A percentile compares a stretch with the other conserved stretches of the same genome.
Conservation (phyloP, 1,140 invertebrate species). For the Scaptomyza pallida region DNA sequence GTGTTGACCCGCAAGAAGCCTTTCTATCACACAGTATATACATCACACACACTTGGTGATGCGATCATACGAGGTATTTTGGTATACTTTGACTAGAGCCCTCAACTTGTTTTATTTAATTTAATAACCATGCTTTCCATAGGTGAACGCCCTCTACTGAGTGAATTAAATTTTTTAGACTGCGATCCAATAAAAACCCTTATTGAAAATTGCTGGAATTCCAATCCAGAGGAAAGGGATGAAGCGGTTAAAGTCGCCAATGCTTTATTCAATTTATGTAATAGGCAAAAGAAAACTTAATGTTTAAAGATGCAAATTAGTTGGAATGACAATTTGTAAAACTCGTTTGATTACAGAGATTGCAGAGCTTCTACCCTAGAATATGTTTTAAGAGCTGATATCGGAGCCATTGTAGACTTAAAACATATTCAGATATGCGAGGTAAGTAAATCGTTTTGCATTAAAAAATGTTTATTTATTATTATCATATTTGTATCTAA, state of each 20-base stretch:
- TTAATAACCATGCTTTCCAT: not conserved
- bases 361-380: not conserved
- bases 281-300: no score
- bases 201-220: not conserved
- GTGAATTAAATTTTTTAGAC: not conserved
- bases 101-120: no score
- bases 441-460: no score
- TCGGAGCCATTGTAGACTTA: not conserved
- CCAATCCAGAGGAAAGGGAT: not conserved
- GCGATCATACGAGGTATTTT: not conserved
- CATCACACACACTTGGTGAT: no score
- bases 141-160: not conserved
- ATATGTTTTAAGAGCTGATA: not conserved
- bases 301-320: no score
- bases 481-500: not conserved
- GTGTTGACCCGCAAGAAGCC: not conserved
- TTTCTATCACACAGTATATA: not conserved
- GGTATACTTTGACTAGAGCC: no score
- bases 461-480: no score
- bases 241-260: not conserved
- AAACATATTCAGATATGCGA: not conserved
- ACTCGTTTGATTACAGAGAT: not conserved
- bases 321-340: no score
- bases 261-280: not conserved
- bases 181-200: not conserved